Conservation (phyloP, 2,797 vertebrate genomes). For the Cuculus canorus region DNA sequence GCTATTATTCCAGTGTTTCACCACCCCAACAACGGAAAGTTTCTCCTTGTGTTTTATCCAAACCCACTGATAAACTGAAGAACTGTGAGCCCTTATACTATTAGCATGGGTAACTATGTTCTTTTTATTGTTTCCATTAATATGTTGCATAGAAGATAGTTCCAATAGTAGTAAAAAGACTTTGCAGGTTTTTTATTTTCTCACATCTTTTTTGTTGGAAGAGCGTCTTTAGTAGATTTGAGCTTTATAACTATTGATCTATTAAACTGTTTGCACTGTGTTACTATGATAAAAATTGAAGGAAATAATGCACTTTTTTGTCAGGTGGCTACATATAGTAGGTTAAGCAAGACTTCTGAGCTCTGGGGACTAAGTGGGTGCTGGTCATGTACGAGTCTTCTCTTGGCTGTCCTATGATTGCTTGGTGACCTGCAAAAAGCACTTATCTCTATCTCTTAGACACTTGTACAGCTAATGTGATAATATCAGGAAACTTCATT, state of each 20-base stretch:
- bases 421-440: not conserved
- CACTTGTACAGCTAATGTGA: not conserved
- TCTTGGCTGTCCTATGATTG: not conserved
- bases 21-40: not conserved
- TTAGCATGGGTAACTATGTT: not conserved
- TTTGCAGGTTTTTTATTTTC: not conserved
- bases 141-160: not conserved
- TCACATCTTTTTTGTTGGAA: not conserved
- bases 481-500: not conserved
- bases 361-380: not conserved
- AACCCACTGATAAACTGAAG: not conserved
- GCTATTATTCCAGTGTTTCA: not conserved
- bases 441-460: not conserved
- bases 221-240: not conserved
- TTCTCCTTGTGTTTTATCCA: not conserved
- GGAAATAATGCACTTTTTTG: not conserved
- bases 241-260: not conserved
- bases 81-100: not conserved
- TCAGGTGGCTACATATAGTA: not conserved
- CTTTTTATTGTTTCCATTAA: not conserved
- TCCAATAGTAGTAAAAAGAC: not conserved
- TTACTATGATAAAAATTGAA: not conserved
- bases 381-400: not conserved
- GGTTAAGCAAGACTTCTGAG: not conserved
- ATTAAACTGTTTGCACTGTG: not conserved